Base-by-base conservation (phyloP, 1,140 invertebrate species). In the Papilio polytes region DNA sequence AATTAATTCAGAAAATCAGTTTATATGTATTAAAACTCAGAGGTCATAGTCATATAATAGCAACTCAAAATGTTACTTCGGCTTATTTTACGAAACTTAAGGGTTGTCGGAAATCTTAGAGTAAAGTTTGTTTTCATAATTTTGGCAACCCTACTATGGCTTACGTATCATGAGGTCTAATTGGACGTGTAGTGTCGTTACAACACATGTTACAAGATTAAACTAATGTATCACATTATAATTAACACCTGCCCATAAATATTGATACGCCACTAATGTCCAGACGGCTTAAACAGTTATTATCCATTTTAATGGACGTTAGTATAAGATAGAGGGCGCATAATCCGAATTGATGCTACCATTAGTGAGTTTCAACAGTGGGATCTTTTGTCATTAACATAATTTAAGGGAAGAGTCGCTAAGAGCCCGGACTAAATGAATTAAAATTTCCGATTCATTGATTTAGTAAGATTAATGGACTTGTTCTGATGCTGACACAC, bases 281-380 rank as follows among this genome's bases (percentile, higher is more conserved):
- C 73, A 86, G 82, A 63, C 51, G 83, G 85, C 85, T 87, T 87
- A 89, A 85, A 87, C 82, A 84, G 87, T 86, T 88, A 87, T 90
- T 89, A 91, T 87, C 87, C 83, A 46, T 72, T 56, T 74, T 88
- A 87, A 87, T 86, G 81, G 81, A 72, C 81, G 56, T 81, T 82
- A 81, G 84, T 81, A 85, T 84, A 83, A 83, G 82, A 87, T 83
- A 85, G 83, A 86, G 79, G 83, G 77, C 77, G 80, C 81, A 81
- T 92, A 91, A 92, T 92, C 83, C 81, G 85, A 88, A 91, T 90
- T 88, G 87, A 91, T 91, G 87, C 81, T 78, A 81, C 85, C 86
- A 88, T 90, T 90, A 89, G 89, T 87, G 83, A 80, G 87, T 88
- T 91, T 92, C 86, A 89, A 85, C 85, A 87, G 82, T 81, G 77